A percentile compares a stretch with the other conserved stretches of the same genome.
Conservation (phyloP, 2,797 vertebrate species). For the Choloepus didactylus region DNA sequence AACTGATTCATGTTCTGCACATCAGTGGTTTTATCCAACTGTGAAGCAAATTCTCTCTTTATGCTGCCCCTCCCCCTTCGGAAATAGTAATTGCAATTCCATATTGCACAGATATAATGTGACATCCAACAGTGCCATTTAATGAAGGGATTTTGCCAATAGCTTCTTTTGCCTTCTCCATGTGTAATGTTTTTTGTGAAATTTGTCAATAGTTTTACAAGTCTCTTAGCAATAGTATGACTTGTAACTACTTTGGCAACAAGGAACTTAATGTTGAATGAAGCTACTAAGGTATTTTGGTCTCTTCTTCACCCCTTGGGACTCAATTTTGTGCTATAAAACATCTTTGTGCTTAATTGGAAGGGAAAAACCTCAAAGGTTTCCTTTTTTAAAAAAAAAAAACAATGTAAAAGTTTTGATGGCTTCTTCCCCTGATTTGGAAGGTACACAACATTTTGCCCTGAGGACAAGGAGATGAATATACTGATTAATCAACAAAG, state of each 20-base stretch:
- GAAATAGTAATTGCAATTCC: slow-evolving; percentile 5
- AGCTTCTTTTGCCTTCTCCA: slow-evolving; percentile 62
- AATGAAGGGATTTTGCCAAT: slow-evolving; percentile 69
- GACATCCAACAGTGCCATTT: slow-evolving; percentile 70
- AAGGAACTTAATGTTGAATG: slow-evolving; percentile 44
- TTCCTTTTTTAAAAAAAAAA: neutral
- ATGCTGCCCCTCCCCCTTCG: neutral
- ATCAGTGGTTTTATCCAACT: neutral
- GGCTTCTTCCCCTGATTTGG: neutral
- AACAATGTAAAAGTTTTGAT: neutral
- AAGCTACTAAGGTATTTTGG: neutral
- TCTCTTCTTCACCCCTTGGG: neutral
- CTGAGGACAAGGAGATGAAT: neutral
- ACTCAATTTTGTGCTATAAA: neutral
- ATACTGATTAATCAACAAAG: neutral
- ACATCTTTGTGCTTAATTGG: neutral
- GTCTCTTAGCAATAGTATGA: slow-evolving; percentile 9
- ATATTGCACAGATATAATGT: slow-evolving; percentile 41
- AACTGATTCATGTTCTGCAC: slow-evolving; percentile 2
- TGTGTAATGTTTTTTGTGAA: slow-evolving; percentile 78
- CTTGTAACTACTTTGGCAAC: neutral
- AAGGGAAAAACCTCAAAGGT: slow-evolving; percentile 13
- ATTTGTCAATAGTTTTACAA: slow-evolving; percentile 69
- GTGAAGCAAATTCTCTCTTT: slow-evolving; percentile 21
- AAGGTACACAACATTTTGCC: neutral